Conservation (phyloP, 2,113 vertebrate genomes). For the Scomber colias region DNA sequence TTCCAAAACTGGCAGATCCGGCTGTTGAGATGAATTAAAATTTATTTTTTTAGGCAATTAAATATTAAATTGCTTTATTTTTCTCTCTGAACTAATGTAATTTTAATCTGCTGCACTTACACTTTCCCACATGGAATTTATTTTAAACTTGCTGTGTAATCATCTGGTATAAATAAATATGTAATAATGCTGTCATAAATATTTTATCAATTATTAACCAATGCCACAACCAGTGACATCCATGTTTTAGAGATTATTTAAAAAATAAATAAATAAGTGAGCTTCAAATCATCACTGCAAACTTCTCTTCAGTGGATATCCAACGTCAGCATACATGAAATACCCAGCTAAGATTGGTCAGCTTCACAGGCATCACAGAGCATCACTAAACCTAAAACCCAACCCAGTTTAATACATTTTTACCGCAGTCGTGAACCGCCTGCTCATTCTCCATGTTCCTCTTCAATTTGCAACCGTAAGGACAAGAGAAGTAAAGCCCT, state of each 20-base stretch:
- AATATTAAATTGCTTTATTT: slow-evolving; percentile 42
- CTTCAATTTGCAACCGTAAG: slow-evolving; percentile 26
- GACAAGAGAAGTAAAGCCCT: slow-evolving; percentile 33
- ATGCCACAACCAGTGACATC: neutral
- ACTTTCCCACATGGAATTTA: neutral
- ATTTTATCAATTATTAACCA: neutral
- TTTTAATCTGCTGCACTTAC: slow-evolving; percentile 27
- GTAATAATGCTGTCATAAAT: neutral
- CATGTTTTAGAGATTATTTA: neutral
- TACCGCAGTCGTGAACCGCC: slow-evolving; percentile 28
- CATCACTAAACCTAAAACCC: slow-evolving; percentile 18
- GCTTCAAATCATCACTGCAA: neutral
- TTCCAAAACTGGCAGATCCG: neutral
- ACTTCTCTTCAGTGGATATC: neutral
- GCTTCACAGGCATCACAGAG: slow-evolving; percentile 22
- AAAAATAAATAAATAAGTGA: too few relatives aligned
- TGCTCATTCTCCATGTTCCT: slow-evolving; percentile 30
- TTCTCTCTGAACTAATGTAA: slow-evolving; percentile 7
- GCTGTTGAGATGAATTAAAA: slow-evolving; percentile 19
- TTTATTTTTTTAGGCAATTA: slow-evolving; percentile 17
- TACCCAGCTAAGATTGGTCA: neutral
- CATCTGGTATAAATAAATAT: slow-evolving; percentile 21
- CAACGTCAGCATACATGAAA: neutral
- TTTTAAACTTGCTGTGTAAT: slow-evolving; percentile 7
- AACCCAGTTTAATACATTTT: slow-evolving; percentile 21